These are phyloP conservation scores for Leptoclinus maculatus DNA, from an alignment of 2,797 vertebrate genomes.

Conservation along the genomic window DNA sequence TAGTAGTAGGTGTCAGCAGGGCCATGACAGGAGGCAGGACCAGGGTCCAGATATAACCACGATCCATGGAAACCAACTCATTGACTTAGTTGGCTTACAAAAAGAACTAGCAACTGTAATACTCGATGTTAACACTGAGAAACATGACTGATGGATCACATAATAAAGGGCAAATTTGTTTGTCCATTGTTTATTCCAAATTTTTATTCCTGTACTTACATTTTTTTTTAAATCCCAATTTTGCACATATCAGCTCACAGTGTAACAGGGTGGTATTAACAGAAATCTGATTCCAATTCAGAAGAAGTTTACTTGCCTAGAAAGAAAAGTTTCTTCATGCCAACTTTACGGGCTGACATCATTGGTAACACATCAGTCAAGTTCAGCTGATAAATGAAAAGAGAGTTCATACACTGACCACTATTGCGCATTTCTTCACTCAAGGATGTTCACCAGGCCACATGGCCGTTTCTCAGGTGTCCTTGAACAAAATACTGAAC, in stretches of 20 bases:
- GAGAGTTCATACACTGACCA: not conserved
- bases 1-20: no score
- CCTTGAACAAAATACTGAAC: constrained; percentile 16
- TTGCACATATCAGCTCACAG: not conserved
- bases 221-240: no score
- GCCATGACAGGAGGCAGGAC: no score
- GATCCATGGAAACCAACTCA: no score
- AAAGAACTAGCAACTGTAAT: not conserved
- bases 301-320: not conserved
- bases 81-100: not conserved
- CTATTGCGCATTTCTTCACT: not conserved
- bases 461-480: not conserved
- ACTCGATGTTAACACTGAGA: not conserved
- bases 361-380: not conserved
- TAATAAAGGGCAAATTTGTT: not conserved
- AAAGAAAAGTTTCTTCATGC: not conserved
- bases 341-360: not conserved
- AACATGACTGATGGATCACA: not conserved
- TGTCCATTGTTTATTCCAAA: no score
- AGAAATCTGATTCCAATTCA: no score
- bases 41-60: no score
- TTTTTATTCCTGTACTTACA: no score
- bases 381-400: not conserved
- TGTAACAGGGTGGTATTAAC: not conserved
- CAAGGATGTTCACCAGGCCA: not conserved